A percentile compares a stretch with the other conserved stretches of the same genome.
phyloP scores from a whole-genome alignment of 1,140 invertebrate genomes.

The Galleria mellonella region DNA sequence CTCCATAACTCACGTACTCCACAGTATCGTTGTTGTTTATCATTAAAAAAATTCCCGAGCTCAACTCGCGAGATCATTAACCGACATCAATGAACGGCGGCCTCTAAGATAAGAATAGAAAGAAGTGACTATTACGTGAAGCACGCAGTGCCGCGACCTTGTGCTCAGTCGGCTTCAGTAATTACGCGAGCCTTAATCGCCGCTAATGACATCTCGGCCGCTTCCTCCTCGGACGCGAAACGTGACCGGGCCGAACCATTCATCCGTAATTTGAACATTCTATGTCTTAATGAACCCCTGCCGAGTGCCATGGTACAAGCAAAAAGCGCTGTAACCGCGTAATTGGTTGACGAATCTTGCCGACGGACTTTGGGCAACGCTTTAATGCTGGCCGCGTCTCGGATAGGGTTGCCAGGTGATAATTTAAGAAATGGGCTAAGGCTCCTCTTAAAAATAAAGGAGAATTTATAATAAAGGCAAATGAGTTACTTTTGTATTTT shows the following conservation, averaged over 20 bases:
- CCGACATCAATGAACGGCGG: conserved; percentile 1
- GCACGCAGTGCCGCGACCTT: conserved; percentile 19
- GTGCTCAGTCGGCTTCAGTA: conserved; percentile 10
- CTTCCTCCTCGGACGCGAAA: conserved; percentile 31
- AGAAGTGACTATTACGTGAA: conserved; percentile 16
- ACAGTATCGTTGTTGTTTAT: too few species aligned
- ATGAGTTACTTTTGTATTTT: too few species aligned
- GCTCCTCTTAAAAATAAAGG: too few species aligned
- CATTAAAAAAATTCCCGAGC: conserved; percentile 1
- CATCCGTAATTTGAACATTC: not conserved
- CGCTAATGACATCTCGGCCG: conserved; percentile 34
- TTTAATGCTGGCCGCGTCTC: too few species aligned
- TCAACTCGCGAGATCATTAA: not conserved
- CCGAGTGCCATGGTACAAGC: not conserved
- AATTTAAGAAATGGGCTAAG: too few species aligned
- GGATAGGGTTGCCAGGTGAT: too few species aligned
- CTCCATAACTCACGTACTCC: too few species aligned
- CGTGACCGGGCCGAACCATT: conserved; percentile 17
- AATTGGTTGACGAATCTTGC: conserved; percentile 4
- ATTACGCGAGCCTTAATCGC: conserved; percentile 37
- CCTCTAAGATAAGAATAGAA: conserved; percentile 29
- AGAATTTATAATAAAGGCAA: too few species aligned
- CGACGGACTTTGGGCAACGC: not conserved
- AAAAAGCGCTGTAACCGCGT: conserved; percentile 1
- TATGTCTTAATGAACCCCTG: conserved; percentile 1